Conservation (phyloP, 1,140 invertebrate species). For the Helicoverpa armigera region DNA sequence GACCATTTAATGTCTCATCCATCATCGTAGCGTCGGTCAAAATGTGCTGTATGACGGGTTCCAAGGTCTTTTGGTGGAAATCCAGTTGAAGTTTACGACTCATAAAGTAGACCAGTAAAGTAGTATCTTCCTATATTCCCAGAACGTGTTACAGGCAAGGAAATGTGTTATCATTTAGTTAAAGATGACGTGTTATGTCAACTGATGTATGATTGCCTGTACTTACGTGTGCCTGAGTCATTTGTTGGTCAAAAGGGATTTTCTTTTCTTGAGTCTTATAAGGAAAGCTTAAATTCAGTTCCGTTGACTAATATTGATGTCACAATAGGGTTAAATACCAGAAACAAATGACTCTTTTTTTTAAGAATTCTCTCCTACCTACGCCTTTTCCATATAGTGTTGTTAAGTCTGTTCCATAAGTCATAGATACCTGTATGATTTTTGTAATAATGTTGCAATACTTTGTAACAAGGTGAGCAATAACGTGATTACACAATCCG, state of each 20-base stretch:
- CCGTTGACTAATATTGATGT: not conserved
- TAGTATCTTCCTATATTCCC: constrained; percentile 27
- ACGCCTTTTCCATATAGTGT: constrained; percentile 8
- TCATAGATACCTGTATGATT: not conserved
- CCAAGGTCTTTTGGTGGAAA: not conserved
- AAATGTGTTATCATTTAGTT: constrained; percentile 42
- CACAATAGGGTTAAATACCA: not conserved
- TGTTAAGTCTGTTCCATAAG: too few species aligned
- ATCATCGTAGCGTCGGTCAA: too few species aligned
- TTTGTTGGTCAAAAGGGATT: not conserved
- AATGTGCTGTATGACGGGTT: not conserved
- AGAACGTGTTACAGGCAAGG: constrained; percentile 9
- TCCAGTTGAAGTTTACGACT: not conserved
- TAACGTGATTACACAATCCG: not conserved
- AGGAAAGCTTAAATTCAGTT: not conserved
- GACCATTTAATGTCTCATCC: too few species aligned
- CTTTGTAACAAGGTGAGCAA: not conserved
- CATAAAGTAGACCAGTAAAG: constrained; percentile 1
- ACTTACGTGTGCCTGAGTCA: not conserved
- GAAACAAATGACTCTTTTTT: not conserved
- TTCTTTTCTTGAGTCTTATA: not conserved
- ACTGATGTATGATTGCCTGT: not conserved
- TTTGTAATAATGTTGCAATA: constrained; percentile 24
- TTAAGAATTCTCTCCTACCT: not conserved
- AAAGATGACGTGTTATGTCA: constrained; percentile 21